Evolutionary conservation across 2,888 invertebrate species (phyloP), one percentile per base, ranked within the genome.

Genomic region (Branchipolynoe longqiensis): DNA sequence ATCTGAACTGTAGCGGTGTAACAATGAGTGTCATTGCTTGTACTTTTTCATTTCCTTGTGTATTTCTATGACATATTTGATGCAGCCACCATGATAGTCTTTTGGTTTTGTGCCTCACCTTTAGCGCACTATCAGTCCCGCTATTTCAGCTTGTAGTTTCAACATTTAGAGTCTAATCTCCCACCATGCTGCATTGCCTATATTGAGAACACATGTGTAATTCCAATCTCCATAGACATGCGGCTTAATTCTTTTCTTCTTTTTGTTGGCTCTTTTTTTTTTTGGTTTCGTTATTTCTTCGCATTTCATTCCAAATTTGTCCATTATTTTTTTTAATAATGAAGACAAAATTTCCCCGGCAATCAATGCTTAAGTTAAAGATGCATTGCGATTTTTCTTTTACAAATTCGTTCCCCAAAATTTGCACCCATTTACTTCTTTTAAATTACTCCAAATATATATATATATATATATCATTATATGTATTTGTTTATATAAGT

Each of bases 81-180:
- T 36, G 38, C 38, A 38, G 22, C 69, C 69, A 69, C 38, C 31
- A 69, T 69, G 69, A 38, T 25, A 69, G 36, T 14, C 69, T 69
- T 69, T 69, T 69, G 33, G 12, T 69, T 69, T 69, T 69, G 33
- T 8, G 38, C 38, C 18, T 69, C 69, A 69, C 69, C 69, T 33
- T 69, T 22, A 18, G 25, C 18, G 69, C 69, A 69, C 69, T 38
- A 31, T 12, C 18, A 69, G 69, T 69, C 69, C 69, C 18, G 38
- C 36, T 18, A 69, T 38, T 36, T 14, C 8, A 38, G 36, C 36
- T 62, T 69, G 69, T 69, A 69, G 18, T 36, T 69, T 12, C 38
- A 36, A 36, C 33, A 36, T 22, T 33, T 58, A 58, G 22, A 69
- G 36, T 4, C n/a, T n/a, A n/a, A n/a, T n/a, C 18, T 69, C 22